Percentiles rank a stretch among this genome's conserved stretches.
phyloP scores from a whole-genome alignment of 1,140 invertebrate genomes.

The Chionoecetes opilio region DNA sequence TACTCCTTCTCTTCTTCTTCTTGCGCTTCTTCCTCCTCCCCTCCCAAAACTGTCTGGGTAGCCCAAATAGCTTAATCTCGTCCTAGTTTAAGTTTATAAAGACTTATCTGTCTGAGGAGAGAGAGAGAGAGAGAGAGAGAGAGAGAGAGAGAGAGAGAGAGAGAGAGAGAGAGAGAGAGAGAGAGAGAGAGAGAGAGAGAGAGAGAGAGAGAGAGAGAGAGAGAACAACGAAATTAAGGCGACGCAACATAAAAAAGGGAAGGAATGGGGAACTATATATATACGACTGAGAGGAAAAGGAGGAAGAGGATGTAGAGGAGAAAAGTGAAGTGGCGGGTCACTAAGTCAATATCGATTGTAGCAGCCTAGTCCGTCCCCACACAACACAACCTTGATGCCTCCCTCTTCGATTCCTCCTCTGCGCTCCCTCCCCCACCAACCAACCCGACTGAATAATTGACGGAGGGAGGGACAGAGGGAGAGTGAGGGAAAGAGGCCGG shows the following conservation, averaged over 20 bases:
- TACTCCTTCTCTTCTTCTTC: background rate
- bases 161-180: too few species aligned
- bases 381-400: background rate
- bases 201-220: too few species aligned
- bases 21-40: background rate
- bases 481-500: slow-evolving; percentile 15
- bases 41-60: background rate
- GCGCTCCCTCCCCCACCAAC: background rate
- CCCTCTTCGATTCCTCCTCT: background rate
- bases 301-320: too few species aligned
- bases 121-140: slow-evolving; percentile 56
- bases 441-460: background rate
- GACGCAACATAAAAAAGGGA: too few species aligned
- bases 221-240: too few species aligned
- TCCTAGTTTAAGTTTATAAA: background rate
- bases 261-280: too few species aligned
- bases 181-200: too few species aligned
- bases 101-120: background rate
- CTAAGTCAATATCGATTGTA: slow-evolving; percentile 65
- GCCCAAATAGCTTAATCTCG: background rate
- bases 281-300: too few species aligned
- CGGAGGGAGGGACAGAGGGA: slow-evolving; percentile 55
- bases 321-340: background rate
- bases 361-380: background rate
- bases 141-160: slow-evolving; percentile 57